phyloP scores from a whole-genome alignment of 2,113 vertebrate genomes.

The Crotalus helleri region DNA sequence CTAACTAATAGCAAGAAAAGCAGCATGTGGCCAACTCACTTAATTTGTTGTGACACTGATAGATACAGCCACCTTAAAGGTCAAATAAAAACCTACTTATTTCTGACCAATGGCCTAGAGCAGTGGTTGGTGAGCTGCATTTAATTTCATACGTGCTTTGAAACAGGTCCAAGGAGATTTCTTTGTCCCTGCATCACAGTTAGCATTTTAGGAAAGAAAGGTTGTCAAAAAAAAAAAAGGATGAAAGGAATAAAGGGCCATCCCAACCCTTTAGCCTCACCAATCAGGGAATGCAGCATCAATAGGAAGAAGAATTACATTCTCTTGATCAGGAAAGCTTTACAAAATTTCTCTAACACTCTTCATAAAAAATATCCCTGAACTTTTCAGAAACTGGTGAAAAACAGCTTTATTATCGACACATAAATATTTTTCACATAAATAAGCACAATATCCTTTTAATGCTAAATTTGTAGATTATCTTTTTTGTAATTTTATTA shows the following conservation, averaged over 20 bases:
- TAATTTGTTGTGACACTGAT: not conserved
- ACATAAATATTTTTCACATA: not conserved
- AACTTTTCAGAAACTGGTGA: not conserved
- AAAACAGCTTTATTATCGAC: not conserved
- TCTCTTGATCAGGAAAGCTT: not conserved
- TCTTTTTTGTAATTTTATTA: not conserved
- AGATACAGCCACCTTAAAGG: not conserved
- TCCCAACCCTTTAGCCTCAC: not conserved
- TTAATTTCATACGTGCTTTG: not conserved
- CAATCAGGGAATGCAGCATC: not conserved
- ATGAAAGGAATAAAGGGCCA: not conserved
- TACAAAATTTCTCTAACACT: not conserved
- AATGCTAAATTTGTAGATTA: not conserved
- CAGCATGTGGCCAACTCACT: not conserved
- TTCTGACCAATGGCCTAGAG: not conserved
- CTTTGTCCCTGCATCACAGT: not conserved
- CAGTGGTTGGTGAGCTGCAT: not conserved
- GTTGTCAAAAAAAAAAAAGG: not conserved
- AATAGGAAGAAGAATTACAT: not conserved
- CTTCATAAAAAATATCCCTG: not conserved
- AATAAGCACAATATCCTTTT: not conserved
- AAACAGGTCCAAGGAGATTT: not conserved
- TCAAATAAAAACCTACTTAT: not conserved
- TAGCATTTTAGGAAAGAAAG: not conserved
- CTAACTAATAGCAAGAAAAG: not conserved